These are phyloP conservation scores for Copsychus sechellarum DNA, from an alignment of 2,113 vertebrate species.

Conservation along the genomic window DNA sequence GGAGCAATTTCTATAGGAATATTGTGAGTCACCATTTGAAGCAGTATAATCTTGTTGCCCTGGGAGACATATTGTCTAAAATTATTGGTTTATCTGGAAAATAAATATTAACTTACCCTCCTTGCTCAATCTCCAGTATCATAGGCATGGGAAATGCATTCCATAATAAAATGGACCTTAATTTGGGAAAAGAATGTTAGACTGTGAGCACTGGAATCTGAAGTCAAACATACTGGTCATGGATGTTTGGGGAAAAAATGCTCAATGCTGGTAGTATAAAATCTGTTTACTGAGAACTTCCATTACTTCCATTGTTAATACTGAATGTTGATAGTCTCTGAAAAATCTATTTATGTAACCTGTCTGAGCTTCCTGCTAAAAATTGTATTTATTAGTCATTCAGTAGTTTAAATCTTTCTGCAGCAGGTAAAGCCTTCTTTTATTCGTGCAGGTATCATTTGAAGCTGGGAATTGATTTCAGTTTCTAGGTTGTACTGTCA, in stretches of 20 bases:
- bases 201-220: neutral
- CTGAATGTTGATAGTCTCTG: neutral
- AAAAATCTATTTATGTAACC: neutral
- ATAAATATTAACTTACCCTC: fast-evolving
- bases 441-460: neutral
- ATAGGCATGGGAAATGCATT: neutral
- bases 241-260: neutral
- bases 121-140: neutral
- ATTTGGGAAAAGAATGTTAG: neutral
- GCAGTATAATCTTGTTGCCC: neutral
- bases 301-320: neutral
- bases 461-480: neutral
- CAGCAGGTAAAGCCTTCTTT: neutral
- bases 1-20: neutral
- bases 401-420: neutral
- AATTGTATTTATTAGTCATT: neutral
- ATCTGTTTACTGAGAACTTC: neutral
- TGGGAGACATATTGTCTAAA: neutral
- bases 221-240: neutral
- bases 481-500: neutral
- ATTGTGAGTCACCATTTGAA: neutral
- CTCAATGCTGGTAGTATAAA: neutral
- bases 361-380: neutral
- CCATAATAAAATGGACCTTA: neutral
- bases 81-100: neutral